A percentile compares a stretch with the other conserved stretches of the same genome.
Evolutionary conservation across 2,797 vertebrate species (phyloP).

Genomic region (Helostoma temminkii): DNA sequence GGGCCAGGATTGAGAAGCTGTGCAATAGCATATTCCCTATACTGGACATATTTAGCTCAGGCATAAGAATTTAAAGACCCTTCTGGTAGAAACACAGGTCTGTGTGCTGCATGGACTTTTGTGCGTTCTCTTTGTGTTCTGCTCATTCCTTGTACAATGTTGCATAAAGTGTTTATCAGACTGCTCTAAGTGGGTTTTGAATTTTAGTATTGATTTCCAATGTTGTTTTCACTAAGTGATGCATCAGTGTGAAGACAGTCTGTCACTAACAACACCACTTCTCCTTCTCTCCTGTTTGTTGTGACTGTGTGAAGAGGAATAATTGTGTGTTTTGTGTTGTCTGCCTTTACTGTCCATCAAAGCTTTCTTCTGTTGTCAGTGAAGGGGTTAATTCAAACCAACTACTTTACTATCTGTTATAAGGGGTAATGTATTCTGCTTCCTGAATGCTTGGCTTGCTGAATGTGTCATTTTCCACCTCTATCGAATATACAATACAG

Average conservation of each 20-base stretch:
- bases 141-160: slow-evolving; percentile 16
- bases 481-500: slow-evolving; percentile 78
- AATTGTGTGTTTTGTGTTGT: slow-evolving; percentile 80
- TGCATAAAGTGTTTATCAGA: slow-evolving; percentile 40
- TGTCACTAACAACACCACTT: slow-evolving; percentile 61
- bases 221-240: slow-evolving; percentile 49
- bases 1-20: no score
- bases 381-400: slow-evolving; percentile 81
- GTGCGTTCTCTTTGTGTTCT: slow-evolving; percentile 37
- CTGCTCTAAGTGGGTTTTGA: slow-evolving; percentile 31
- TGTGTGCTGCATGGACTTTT: slow-evolving; percentile 32
- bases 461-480: slow-evolving; percentile 73
- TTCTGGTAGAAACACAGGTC: slow-evolving; percentile 23
- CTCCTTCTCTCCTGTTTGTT: slow-evolving; percentile 59
- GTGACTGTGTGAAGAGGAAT: slow-evolving; percentile 68
- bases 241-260: slow-evolving; percentile 38
- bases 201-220: slow-evolving; percentile 42
- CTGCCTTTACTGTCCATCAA: slow-evolving; percentile 78
- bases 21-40: no score
- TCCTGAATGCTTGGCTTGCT: slow-evolving; percentile 82
- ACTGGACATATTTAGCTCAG: slow-evolving; percentile 20
- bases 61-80: slow-evolving; percentile 12
- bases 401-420: slow-evolving; percentile 80
- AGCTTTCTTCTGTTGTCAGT: slow-evolving; percentile 81
- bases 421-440: slow-evolving; percentile 84